Evolutionary conservation across 2,113 vertebrate species (phyloP).

Genomic region (Empidonax traillii): DNA sequence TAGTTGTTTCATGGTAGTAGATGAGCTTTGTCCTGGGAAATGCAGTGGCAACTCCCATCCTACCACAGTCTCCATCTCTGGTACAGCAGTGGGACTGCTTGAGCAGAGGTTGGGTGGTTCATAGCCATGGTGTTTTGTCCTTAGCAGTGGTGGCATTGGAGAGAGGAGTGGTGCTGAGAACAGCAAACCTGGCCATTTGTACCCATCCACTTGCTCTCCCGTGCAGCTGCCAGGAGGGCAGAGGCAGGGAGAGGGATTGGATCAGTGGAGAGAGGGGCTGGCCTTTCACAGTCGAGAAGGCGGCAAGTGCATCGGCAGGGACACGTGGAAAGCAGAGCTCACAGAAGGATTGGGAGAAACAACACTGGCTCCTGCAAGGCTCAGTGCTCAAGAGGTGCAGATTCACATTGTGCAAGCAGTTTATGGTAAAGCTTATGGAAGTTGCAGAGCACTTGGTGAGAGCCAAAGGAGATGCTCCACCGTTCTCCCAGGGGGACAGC

Average conservation of each 20-base stretch:
- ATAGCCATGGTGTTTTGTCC: fast-evolving
- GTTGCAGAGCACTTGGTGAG: neutral
- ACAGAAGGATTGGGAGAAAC: neutral
- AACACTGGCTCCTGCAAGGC: neutral
- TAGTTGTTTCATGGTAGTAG: neutral
- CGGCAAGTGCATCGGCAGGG: neutral
- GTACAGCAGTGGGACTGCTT: neutral
- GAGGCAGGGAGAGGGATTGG: neutral
- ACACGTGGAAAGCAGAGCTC: neutral
- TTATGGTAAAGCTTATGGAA: neutral
- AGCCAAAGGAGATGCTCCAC: neutral
- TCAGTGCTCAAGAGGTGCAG: neutral
- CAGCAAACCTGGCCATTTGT: neutral
- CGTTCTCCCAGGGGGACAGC: neutral
- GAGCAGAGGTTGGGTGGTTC: neutral
- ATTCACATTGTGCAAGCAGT: fast-evolving
- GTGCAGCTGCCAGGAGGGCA: neutral
- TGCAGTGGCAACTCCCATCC: neutral
- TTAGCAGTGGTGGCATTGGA: neutral
- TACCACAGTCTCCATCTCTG: fast-evolving
- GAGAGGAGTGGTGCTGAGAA: neutral
- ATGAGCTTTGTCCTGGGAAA: neutral
- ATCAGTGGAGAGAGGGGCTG: neutral
- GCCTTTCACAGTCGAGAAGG: neutral
- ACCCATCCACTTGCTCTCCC: fast-evolving